These are phyloP conservation scores for Archilochus colubris DNA, from an alignment of 2,113 vertebrate species.

Conservation along the genomic window DNA sequence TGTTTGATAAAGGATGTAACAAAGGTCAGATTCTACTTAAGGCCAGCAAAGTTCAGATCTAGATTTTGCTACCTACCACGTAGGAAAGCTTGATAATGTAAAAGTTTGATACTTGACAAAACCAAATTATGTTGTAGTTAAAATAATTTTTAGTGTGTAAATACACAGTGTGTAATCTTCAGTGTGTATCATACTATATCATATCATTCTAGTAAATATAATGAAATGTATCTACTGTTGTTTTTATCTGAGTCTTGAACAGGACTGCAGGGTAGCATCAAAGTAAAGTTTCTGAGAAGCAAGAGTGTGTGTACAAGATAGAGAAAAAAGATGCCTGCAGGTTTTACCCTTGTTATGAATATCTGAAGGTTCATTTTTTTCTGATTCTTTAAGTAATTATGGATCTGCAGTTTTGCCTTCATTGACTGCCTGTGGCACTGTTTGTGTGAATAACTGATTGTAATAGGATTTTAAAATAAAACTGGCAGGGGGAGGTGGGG, in stretches of 20 bases:
- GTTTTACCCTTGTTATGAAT: background rate
- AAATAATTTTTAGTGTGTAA: background rate
- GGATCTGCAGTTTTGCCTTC: conserved; percentile 4
- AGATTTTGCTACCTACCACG: background rate
- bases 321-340: background rate
- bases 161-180: background rate
- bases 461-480: background rate
- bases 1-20: background rate
- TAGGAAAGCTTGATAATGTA: background rate
- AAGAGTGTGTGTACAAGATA: background rate
- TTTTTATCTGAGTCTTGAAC: background rate
- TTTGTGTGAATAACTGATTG: background rate
- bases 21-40: background rate
- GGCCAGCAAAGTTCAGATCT: background rate
- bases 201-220: background rate
- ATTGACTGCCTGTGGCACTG: background rate
- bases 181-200: background rate
- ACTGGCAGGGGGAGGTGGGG: background rate
- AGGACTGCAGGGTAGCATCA: background rate
- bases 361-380: background rate
- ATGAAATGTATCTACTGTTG: background rate
- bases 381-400: background rate
- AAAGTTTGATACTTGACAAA: background rate
- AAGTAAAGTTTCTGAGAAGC: background rate
- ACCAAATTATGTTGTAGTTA: background rate